phyloP scores from a whole-genome alignment of 2,113 vertebrate species.

The Opisthocomus hoazin region DNA sequence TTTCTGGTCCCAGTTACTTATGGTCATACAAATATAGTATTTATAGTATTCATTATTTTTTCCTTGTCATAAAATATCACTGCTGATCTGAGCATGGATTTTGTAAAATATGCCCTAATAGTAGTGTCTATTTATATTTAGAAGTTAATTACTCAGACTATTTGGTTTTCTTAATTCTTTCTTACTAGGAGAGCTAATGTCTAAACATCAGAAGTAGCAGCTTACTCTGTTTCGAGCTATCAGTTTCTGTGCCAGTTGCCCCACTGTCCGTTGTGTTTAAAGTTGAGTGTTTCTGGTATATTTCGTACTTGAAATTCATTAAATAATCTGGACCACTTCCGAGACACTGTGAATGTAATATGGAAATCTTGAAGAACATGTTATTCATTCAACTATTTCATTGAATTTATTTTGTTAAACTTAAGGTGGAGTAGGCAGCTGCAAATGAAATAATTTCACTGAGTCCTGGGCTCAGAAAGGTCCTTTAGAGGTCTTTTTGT shows the following conservation, averaged over 20 bases:
- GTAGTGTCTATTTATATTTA: background rate
- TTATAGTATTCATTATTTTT: background rate
- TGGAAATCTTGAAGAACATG: background rate
- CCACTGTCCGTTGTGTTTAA: background rate
- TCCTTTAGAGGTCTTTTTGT: background rate
- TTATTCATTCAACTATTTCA: background rate
- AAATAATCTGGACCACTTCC: background rate
- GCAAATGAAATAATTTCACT: background rate
- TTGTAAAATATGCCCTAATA: background rate
- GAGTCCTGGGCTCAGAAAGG: background rate
- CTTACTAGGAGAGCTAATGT: background rate
- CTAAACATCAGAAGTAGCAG: background rate
- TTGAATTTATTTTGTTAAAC: background rate
- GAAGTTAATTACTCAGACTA: background rate
- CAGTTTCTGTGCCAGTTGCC: background rate
- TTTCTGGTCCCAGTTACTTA: background rate
- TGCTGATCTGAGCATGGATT: background rate
- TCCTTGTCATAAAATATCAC: background rate
- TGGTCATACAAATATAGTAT: background rate
- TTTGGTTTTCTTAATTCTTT: background rate
- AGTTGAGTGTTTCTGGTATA: background rate
- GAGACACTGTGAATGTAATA: background rate
- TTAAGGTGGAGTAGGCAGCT: background rate
- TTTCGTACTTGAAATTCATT: background rate
- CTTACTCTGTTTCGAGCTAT: background rate